phyloP scores from a whole-genome alignment of 2,888 invertebrate genomes.

The Drosophila anceps region DNA sequence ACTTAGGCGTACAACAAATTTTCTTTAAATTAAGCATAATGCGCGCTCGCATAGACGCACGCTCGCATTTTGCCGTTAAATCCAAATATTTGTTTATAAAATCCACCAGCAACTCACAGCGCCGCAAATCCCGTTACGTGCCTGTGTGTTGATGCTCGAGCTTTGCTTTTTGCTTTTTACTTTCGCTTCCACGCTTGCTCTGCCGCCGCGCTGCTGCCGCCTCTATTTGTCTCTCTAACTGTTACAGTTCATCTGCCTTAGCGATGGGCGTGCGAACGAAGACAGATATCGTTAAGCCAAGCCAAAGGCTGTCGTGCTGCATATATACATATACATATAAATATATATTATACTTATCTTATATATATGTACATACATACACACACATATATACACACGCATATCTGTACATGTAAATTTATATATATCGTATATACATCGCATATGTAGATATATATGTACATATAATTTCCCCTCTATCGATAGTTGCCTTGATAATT shows the following conservation, averaged over 20 bases:
- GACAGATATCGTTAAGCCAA: background rate
- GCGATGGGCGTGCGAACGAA: conserved; percentile 3
- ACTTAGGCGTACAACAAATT: conserved; percentile 49
- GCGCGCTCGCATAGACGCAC: conserved; percentile 33
- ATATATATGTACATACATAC: background rate
- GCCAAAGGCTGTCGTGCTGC: background rate
- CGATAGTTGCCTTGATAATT: conserved; percentile 6
- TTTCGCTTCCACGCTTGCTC: background rate
- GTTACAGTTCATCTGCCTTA: conserved; percentile 26
- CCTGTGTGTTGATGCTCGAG: conserved; percentile 62
- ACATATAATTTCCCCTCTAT: background rate
- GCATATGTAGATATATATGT: background rate
- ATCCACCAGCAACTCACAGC: conserved; percentile 31
- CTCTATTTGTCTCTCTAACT: conserved; percentile 26
- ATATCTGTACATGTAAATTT: background rate
- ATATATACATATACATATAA: background rate
- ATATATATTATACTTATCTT: background rate
- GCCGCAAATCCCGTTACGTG: conserved; percentile 41
- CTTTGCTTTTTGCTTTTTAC: conserved; percentile 45
- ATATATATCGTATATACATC: too few relatives aligned
- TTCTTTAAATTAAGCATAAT: conserved; percentile 60
- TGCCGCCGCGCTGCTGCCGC: background rate
- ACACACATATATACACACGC: background rate
- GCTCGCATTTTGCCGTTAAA: conserved; percentile 64
- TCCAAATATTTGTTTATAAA: conserved; percentile 78